A percentile compares a stretch with the other conserved stretches of the same genome.
Conservation (phyloP, 1,140 invertebrate species). For the Capitella teleta region DNA sequence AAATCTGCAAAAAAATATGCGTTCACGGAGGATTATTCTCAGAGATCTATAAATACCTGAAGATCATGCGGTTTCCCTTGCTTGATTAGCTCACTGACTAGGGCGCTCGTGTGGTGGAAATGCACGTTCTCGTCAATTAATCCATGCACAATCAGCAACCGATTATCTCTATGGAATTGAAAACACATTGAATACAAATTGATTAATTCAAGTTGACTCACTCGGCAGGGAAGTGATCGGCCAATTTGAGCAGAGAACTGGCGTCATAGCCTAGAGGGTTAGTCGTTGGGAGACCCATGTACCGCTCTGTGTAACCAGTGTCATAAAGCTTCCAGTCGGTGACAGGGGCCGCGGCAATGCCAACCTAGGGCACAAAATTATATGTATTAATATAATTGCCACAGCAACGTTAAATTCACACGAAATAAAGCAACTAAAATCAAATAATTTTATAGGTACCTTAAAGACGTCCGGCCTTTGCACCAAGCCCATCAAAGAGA, state of each 20-base stretch:
- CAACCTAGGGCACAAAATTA: constrained; percentile 44
- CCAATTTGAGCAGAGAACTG: constrained; percentile 31
- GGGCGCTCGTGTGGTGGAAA: constrained; percentile 84
- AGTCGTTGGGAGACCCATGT: constrained; percentile 82
- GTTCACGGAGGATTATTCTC: neutral
- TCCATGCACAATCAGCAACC: constrained; percentile 93
- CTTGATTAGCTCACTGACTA: constrained; percentile 79
- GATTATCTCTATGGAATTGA: constrained; percentile 58
- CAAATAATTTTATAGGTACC: constrained; percentile 25
- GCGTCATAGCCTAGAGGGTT: constrained; percentile 67
- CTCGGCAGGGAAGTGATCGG: constrained; percentile 34
- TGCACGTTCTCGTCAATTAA: constrained; percentile 99
- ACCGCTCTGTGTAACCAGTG: constrained; percentile 87
- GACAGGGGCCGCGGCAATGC: constrained; percentile 92
- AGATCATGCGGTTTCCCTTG: constrained; percentile 84
- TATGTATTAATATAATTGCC: neutral
- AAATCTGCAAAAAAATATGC: constrained; percentile 50
- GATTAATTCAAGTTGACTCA: constrained; percentile 7
- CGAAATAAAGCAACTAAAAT: neutral
- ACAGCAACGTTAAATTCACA: neutral
- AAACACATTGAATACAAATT: neutral
- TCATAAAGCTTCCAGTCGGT: constrained; percentile 87
- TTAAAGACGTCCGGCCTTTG: constrained; percentile 46
- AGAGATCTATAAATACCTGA: constrained; percentile 49
- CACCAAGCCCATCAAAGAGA: constrained; percentile 45